A percentile compares a stretch with the other conserved stretches of the same genome.
Evolutionary conservation across 2,888 invertebrate genomes (phyloP).

Genomic region (Nephrotoma flavescens): DNA sequence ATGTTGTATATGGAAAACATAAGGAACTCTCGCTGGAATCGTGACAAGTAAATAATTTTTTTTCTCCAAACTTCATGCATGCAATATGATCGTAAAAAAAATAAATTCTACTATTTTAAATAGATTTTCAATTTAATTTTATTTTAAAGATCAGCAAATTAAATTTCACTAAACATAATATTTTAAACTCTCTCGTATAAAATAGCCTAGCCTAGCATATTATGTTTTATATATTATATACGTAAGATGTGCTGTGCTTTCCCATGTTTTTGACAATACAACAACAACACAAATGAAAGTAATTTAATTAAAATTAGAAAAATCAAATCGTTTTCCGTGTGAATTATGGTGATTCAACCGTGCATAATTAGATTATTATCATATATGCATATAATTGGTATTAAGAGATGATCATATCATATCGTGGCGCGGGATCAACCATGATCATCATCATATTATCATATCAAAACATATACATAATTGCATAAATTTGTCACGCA

Average conservation of each 20-base stretch:
- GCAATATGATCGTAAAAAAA: background rate
- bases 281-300: background rate
- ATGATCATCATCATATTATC: background rate
- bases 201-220: background rate
- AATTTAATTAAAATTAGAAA: background rate
- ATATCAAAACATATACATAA: background rate
- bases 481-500: background rate
- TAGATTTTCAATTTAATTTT: background rate
- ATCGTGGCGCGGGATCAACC: background rate
- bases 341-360: background rate
- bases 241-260: background rate
- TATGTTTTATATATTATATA: background rate
- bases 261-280: background rate
- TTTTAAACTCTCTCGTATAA: background rate
- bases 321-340: background rate
- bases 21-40: background rate
- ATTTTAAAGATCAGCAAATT: background rate
- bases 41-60: background rate
- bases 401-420: background rate
- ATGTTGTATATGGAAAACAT: background rate
- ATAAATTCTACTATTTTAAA: background rate
- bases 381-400: background rate
- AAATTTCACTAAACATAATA: background rate
- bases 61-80: background rate
- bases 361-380: background rate